Evolutionary conservation across 1,140 invertebrate species (phyloP).

Genomic region (Zaprionus nigranus): DNA sequence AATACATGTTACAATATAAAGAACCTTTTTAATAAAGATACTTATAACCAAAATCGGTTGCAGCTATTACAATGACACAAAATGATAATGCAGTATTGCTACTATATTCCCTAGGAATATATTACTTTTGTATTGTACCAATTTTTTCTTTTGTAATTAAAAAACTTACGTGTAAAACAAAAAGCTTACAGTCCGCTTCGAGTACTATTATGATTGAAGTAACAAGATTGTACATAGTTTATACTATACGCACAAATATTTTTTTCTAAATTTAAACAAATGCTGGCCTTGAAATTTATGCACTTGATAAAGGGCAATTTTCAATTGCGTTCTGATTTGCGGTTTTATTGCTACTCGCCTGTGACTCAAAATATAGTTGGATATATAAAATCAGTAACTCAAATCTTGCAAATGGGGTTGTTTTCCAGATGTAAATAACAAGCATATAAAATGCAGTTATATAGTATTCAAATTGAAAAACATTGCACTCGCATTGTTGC

Average conservation of each 20-base stretch:
- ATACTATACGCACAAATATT: constrained; percentile 2
- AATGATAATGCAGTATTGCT: too few species aligned
- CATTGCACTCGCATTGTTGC: neutral
- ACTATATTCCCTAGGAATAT: too few species aligned
- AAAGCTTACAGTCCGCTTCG: neutral
- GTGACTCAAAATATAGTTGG: constrained; percentile 21
- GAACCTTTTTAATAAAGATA: too few species aligned
- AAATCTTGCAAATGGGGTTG: neutral
- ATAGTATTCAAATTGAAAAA: neutral
- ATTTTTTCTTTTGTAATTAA: too few species aligned
- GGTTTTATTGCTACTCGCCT: neutral
- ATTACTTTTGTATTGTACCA: too few species aligned
- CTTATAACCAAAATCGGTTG: too few species aligned
- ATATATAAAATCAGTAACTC: neutral
- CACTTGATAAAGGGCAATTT: constrained; percentile 17
- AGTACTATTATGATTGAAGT: neutral
- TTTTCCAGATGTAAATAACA: neutral
- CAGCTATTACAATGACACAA: too few species aligned
- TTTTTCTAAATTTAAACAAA: constrained; percentile 17
- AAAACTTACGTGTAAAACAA: neutral
- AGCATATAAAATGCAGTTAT: neutral
- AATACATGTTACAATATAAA: too few species aligned
- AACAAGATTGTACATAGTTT: neutral
- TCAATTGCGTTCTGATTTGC: constrained; percentile 7
- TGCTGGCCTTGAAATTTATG: constrained; percentile 17